Percentiles rank a stretch among this genome's conserved stretches.
These are phyloP conservation scores for Callitettix versicolor DNA, from an alignment of 1,140 invertebrate genomes.

Conservation along the genomic window DNA sequence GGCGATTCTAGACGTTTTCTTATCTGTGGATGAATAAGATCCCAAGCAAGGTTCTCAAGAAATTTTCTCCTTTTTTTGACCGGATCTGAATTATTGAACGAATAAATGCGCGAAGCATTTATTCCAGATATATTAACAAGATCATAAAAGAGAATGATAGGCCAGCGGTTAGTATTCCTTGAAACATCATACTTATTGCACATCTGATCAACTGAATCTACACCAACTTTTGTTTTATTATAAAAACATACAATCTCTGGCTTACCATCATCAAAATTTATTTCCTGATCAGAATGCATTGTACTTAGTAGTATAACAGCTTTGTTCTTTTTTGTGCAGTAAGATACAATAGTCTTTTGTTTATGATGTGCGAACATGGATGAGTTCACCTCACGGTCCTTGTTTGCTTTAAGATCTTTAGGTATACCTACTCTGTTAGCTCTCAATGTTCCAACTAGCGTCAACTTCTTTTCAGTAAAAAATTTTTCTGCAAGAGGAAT, in stretches of 20 bases:
- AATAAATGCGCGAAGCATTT: neutral
- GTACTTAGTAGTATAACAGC: constrained; percentile 17
- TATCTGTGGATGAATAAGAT: constrained; percentile 5
- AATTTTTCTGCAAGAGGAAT: constrained; percentile 24
- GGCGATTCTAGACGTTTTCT: neutral
- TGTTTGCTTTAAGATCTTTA: constrained; percentile 23
- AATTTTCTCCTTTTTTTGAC: neutral
- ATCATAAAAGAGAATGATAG: constrained; percentile 8
- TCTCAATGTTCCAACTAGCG: constrained; percentile 28
- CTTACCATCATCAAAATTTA: constrained; percentile 23
- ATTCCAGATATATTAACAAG: neutral
- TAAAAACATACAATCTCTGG: constrained; percentile 30
- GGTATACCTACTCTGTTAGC: constrained; percentile 32
- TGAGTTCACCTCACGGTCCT: constrained; percentile 10
- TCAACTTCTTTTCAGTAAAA: constrained; percentile 27
- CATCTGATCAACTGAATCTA: neutral
- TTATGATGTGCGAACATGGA: constrained; percentile 14
- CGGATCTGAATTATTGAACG: neutral
- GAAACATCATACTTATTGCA: constrained; percentile 11
- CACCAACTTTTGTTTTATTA: constrained; percentile 29
- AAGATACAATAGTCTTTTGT: constrained; percentile 21
- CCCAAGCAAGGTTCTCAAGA: neutral
- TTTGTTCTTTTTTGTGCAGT: constrained; percentile 21
- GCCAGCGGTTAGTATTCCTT: constrained; percentile 15
- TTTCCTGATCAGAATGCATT: constrained; percentile 13